These are phyloP conservation scores for Heliothis virescens DNA, from an alignment of 1,140 invertebrate genomes.

Conservation along the genomic window DNA sequence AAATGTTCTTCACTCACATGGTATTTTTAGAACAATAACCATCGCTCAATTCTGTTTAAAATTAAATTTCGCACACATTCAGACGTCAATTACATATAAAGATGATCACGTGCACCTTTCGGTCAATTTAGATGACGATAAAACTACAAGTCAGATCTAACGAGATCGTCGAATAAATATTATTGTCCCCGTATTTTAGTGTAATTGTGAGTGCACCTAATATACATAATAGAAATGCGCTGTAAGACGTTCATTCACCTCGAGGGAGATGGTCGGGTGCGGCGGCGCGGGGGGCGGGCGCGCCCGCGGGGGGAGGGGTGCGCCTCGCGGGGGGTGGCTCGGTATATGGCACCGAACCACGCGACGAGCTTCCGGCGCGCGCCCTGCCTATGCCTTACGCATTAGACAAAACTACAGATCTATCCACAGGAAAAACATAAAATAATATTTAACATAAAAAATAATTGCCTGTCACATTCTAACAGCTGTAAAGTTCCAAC, in stretches of 20 bases:
- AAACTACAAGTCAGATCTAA: not conserved
- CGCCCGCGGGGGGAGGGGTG: not conserved
- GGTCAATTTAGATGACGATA: not conserved
- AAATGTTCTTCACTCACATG: too few species aligned
- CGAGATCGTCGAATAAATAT: not conserved
- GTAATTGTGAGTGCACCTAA: constrained; percentile 49
- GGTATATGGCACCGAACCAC: constrained; percentile 46
- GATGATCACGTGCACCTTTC: too few species aligned
- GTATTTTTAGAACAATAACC: not conserved
- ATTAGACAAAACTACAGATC: constrained; percentile 32
- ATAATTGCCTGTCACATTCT: too few species aligned
- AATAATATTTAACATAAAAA: not conserved
- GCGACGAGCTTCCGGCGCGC: constrained; percentile 45
- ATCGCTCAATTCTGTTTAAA: too few species aligned
- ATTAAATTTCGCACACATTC: not conserved
- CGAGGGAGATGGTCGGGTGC: constrained; percentile 54
- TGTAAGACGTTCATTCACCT: constrained; percentile 66
- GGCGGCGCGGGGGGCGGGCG: constrained; percentile 15
- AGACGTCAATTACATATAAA: too few species aligned
- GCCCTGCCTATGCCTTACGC: constrained; percentile 35
- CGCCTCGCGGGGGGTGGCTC: constrained; percentile 4
- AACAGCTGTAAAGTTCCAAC: too few species aligned
- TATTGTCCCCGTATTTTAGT: not conserved
- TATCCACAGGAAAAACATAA: constrained; percentile 6
- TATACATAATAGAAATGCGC: constrained; percentile 60